phyloP scores from a whole-genome alignment of 2,797 vertebrate genomes.

The Gallinago stenura region DNA sequence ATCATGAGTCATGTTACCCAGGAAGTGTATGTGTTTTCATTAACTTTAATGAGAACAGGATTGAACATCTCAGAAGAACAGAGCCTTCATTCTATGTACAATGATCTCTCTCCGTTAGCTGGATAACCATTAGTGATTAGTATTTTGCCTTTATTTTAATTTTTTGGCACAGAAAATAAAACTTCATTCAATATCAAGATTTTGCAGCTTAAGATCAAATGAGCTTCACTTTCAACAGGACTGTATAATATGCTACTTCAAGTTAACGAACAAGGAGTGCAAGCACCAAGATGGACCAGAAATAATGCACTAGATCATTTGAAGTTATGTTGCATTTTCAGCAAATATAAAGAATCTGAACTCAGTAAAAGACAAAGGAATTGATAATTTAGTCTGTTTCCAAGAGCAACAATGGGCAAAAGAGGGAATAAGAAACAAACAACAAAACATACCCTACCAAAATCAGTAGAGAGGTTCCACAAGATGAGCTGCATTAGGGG shows the following conservation, averaged over 20 bases:
- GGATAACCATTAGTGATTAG: neutral
- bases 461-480: neutral
- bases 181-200: neutral
- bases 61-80: neutral
- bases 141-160: neutral
- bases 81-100: neutral
- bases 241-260: neutral
- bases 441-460: neutral
- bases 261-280: neutral
- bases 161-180: neutral
- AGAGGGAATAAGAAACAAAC: neutral
- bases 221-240: neutral
- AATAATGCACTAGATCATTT: neutral
- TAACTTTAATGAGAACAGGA: neutral
- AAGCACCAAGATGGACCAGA: neutral
- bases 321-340: neutral
- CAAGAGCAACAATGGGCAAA: neutral
- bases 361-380: neutral
- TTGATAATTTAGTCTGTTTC: neutral
- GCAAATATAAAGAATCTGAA: neutral
- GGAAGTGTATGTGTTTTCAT: neutral
- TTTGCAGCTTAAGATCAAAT: neutral
- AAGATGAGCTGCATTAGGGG: neutral
- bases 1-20: neutral
- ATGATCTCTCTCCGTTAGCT: neutral